These are phyloP conservation scores for Mirounga angustirostris DNA, from an alignment of 2,113 vertebrate genomes.

Conservation along the genomic window DNA sequence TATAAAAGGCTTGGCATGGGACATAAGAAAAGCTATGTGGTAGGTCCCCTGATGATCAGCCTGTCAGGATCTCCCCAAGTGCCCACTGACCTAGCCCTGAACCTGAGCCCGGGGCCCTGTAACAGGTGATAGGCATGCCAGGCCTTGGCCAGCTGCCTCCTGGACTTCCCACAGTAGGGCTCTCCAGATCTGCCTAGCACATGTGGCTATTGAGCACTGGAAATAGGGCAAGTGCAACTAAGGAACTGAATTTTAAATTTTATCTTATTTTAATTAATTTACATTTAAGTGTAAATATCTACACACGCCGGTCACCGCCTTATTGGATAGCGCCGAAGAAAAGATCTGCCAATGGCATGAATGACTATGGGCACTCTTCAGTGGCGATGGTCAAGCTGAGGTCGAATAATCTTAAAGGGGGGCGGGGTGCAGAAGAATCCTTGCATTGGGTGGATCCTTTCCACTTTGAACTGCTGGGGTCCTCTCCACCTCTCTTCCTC, in stretches of 20 bases:
- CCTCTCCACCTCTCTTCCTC: background rate
- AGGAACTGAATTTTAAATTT: slow-evolving; percentile 19
- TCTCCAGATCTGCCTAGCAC: background rate
- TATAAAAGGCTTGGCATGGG: background rate
- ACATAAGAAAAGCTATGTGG: background rate
- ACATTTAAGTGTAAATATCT: background rate
- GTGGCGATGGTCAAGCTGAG: background rate
- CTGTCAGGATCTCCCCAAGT: background rate
- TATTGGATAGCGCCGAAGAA: background rate
- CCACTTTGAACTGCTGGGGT: background rate
- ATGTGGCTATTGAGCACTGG: background rate
- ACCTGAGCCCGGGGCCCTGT: background rate
- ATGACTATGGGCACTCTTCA: background rate
- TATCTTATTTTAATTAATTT: slow-evolving; percentile 1
- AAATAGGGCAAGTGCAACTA: background rate
- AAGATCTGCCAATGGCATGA: background rate
- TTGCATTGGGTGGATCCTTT: background rate
- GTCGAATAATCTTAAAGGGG: too few species aligned
- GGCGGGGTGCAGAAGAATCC: background rate
- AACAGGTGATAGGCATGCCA: background rate
- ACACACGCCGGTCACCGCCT: background rate
- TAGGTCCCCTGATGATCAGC: background rate
- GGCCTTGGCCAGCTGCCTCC: background rate
- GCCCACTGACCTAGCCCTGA: background rate
- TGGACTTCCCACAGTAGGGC: background rate